phyloP scores from a whole-genome alignment of 2,113 vertebrate genomes.

The Silurus meridionalis region DNA sequence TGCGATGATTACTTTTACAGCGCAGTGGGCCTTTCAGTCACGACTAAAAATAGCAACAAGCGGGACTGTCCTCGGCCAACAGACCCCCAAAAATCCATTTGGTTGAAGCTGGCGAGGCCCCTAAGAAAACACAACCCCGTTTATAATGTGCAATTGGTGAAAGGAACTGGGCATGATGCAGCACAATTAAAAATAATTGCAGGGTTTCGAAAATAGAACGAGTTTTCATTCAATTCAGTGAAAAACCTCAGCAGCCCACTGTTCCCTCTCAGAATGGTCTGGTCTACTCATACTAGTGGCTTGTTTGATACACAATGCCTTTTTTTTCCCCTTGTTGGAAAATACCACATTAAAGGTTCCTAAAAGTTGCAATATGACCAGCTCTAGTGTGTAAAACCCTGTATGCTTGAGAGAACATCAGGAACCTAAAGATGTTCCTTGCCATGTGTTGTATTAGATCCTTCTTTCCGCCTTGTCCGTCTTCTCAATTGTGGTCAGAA shows the following conservation, averaged over 20 bases:
- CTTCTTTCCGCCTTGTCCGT: not conserved
- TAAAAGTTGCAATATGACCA: not conserved
- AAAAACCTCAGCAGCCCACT: slow-evolving; percentile 7
- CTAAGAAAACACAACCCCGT: slow-evolving; percentile 59
- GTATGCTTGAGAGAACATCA: not conserved
- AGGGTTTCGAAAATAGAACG: slow-evolving; percentile 66
- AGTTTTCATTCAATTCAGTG: slow-evolving; percentile 47
- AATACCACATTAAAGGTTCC: not conserved
- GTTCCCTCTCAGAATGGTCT: not conserved
- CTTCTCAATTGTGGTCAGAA: not conserved
- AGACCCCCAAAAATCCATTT: slow-evolving; percentile 43
- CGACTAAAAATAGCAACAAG: slow-evolving; percentile 73
- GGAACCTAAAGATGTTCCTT: not conserved
- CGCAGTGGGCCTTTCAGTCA: slow-evolving; percentile 61
- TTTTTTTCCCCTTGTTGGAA: not conserved
- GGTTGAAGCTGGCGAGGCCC: slow-evolving; percentile 55
- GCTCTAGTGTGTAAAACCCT: not conserved
- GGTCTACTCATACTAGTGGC: not conserved
- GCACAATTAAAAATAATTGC: slow-evolving; percentile 74
- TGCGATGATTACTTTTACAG: slow-evolving; percentile 71
- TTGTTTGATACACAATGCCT: not conserved
- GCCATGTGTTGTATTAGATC: not conserved
- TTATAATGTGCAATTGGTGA: slow-evolving; percentile 48
- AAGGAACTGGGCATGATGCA: slow-evolving; percentile 59
- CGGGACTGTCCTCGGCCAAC: slow-evolving; percentile 50